A percentile compares a stretch with the other conserved stretches of the same genome.
Evolutionary conservation across 2,113 vertebrate genomes (phyloP).

Genomic region (Glaucomys volans): DNA sequence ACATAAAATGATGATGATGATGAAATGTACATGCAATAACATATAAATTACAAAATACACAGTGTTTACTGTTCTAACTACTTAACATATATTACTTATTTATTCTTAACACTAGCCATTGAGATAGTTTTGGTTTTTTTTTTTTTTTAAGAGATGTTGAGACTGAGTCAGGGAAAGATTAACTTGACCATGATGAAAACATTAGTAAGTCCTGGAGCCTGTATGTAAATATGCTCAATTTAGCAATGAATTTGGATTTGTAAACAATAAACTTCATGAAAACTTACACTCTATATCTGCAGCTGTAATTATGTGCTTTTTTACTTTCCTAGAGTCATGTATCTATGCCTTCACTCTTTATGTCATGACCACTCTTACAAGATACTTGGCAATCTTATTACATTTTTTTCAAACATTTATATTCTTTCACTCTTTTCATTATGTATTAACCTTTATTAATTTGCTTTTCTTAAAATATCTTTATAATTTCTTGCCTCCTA

Average conservation of each 20-base stretch:
- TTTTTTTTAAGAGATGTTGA: background rate
- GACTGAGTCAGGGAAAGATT: background rate
- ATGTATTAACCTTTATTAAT: background rate
- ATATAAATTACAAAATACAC: background rate
- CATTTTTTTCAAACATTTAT: background rate
- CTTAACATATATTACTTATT: background rate
- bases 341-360: background rate
- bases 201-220: background rate
- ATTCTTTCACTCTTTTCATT: background rate
- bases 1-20: too few species aligned
- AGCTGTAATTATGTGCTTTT: background rate
- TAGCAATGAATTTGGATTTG: background rate
- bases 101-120: background rate
- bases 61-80: background rate
- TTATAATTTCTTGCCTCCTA: background rate
- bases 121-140: too few species aligned
- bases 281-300: background rate
- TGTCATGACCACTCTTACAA: background rate
- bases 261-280: background rate
- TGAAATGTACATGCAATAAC: background rate
- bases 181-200: background rate
- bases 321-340: background rate
- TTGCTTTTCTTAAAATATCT: background rate
- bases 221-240: background rate
- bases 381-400: background rate